Conservation (phyloP, 2,797 vertebrate genomes). For the Cyprinodon diabolis region DNA sequence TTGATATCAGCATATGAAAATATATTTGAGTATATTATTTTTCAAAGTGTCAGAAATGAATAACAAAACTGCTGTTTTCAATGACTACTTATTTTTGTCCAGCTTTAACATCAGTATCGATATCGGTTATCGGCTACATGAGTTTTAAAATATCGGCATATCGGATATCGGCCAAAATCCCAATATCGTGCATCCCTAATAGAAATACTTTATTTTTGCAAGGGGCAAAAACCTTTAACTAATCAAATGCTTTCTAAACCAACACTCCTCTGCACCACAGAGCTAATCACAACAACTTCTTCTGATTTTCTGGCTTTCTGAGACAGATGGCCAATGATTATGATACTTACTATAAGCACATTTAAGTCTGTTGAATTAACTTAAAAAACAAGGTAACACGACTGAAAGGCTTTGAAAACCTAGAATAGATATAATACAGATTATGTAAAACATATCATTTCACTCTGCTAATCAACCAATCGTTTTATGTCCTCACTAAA, state of each 20-base stretch:
- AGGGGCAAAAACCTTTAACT: constrained; percentile 18
- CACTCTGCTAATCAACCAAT: not conserved
- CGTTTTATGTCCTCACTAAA: not conserved
- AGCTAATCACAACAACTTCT: constrained; percentile 53
- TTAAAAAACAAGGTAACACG: constrained; percentile 40
- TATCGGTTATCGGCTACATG: too few species aligned
- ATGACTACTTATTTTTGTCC: too few species aligned
- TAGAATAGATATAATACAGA: constrained; percentile 20
- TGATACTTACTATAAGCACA: constrained; percentile 59
- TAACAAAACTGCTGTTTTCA: too few species aligned
- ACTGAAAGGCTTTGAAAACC: constrained; percentile 18
- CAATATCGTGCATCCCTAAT: constrained; percentile 16
- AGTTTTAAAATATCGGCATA: too few species aligned
- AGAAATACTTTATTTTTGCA: not conserved
- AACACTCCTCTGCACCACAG: constrained; percentile 47
- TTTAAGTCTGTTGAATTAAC: constrained; percentile 58
- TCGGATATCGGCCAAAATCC: too few species aligned
- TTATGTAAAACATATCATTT: constrained; percentile 1
- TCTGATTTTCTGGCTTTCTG: constrained; percentile 29
- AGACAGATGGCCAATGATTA: constrained; percentile 63
- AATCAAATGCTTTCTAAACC: constrained; percentile 39
- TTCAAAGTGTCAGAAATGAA: too few species aligned
- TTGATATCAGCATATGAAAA: too few species aligned
- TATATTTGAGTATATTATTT: too few species aligned
- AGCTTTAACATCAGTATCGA: too few species aligned